Evolutionary conservation across 2,797 vertebrate species (phyloP).

Genomic region (Labeo calbasu): DNA sequence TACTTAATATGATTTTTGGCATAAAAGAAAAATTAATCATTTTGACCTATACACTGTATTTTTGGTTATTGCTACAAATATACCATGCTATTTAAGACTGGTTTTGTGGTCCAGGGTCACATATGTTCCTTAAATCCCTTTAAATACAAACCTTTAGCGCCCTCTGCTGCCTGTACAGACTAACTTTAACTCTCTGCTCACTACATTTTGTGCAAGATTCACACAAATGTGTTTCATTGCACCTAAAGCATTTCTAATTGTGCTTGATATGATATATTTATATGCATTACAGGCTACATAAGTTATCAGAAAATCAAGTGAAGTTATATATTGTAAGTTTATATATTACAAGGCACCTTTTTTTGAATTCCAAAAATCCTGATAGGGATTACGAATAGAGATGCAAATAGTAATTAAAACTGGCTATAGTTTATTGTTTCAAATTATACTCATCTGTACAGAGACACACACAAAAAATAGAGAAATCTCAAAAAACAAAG

Average conservation of each 20-base stretch:
- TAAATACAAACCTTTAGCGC: conserved; percentile 17
- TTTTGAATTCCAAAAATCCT: neutral
- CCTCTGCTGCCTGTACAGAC: conserved; percentile 38
- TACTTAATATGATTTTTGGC: too few species aligned
- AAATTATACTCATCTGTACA: conserved; percentile 30
- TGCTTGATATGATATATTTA: neutral
- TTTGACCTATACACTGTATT: too few species aligned
- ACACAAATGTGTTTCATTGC: neutral
- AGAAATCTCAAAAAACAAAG: neutral
- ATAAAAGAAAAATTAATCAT: too few species aligned
- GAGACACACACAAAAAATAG: neutral
- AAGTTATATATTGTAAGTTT: neutral
- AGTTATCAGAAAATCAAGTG: neutral
- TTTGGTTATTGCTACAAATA: too few species aligned
- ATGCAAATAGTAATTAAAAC: neutral
- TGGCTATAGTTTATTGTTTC: conserved; percentile 24
- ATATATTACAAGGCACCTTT: neutral
- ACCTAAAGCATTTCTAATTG: neutral
- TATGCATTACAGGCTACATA: neutral
- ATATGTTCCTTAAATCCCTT: neutral
- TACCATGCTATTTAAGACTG: too few species aligned
- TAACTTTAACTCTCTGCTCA: neutral
- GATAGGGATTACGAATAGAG: neutral
- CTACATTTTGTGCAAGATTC: neutral
- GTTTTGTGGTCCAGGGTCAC: too few species aligned